phyloP scores from a whole-genome alignment of 2,888 invertebrate genomes.

The Corythucha ciliata region DNA sequence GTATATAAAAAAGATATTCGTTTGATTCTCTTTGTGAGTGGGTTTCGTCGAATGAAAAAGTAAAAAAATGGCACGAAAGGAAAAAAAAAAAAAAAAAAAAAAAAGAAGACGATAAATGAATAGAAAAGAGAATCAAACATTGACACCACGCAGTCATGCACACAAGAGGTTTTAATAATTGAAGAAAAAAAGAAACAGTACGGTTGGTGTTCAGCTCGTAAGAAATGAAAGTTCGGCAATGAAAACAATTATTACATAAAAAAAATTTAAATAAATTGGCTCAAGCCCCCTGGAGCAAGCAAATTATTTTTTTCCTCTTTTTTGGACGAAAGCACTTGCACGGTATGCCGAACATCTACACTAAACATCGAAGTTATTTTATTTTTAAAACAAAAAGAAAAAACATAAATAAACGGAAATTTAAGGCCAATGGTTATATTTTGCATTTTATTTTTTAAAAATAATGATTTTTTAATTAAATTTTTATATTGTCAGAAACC shows the following conservation, averaged over 20 bases:
- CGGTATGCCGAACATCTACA: no score
- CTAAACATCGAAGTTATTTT: conserved; percentile 22
- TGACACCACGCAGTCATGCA: neutral
- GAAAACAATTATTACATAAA: no score
- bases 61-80: conserved; percentile 17
- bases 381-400: conserved; percentile 19
- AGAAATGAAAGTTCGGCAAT: no score
- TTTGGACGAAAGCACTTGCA: conserved; percentile 19
- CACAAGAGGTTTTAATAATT: conserved; percentile 12
- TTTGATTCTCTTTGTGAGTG: conserved; percentile 22
- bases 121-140: conserved; percentile 3
- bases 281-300: conserved; percentile 18
- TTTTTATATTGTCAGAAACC: conserved; percentile 33
- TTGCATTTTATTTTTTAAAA: conserved; percentile 17
- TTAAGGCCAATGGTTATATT: conserved; percentile 27
- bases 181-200: conserved; percentile 26
- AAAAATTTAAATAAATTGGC: conserved; percentile 12
- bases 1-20: no score
- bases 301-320: conserved; percentile 10
- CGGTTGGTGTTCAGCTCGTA: conserved; percentile 32
- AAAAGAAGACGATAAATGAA: neutral
- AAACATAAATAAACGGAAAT: conserved; percentile 17
- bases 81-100: conserved; percentile 10
- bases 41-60: conserved; percentile 9
- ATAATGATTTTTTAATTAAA: conserved; percentile 23